Evolutionary conservation across 2,113 vertebrate species (phyloP), one percentile per base, ranked within the genome.

Genomic region (Cygnus buccinator): DNA sequence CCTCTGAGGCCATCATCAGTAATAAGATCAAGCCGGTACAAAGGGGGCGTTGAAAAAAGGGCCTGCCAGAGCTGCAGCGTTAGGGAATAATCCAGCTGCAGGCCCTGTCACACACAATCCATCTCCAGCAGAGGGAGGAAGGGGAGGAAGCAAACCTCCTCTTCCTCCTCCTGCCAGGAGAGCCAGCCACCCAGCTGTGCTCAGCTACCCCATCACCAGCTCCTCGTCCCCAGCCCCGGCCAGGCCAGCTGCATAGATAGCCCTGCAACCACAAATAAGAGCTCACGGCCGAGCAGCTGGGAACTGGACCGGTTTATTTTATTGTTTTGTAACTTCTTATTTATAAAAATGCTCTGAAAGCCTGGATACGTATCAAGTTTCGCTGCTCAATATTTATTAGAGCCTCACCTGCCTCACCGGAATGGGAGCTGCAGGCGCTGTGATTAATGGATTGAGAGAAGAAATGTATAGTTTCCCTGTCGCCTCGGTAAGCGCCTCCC

Each of bases 361-460:
- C 55, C 90, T 97, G 92, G 97, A 95, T 94, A 90, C 46, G 5
- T 90, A 94, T 96, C 89, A 97, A 83, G 89, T 97, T 97, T 90
- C 1, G 6, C 87, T 97, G 91, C 84, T 96, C 87, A 95, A 71
- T 97, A 97, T 97, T 97, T 97, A 97, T 97, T 89, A 93, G 80
- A 46, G 50, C 52, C 87, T 96, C 86, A 96, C 93, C 96, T 97
- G 95, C 96, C 86, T 94, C 87, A 48, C 86, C 6, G 0, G 87
- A 95, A 92, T 6, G 25, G 90, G 89, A 97, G 94, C 91, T 63
- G 68, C 89, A 82, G 91, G 83, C 39, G 9, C 65, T 96, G 90
- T 95, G 97, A 97, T 97, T 96, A 97, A 77, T 95, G 94, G 94
- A 94, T 97, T 89, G 78, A 70, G 84, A 96, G 95, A 87, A 94